Evolutionary conservation across 2,797 vertebrate genomes (phyloP), one percentile per base, ranked within the genome.

Genomic region (Rhabdophis nuchalis): DNA sequence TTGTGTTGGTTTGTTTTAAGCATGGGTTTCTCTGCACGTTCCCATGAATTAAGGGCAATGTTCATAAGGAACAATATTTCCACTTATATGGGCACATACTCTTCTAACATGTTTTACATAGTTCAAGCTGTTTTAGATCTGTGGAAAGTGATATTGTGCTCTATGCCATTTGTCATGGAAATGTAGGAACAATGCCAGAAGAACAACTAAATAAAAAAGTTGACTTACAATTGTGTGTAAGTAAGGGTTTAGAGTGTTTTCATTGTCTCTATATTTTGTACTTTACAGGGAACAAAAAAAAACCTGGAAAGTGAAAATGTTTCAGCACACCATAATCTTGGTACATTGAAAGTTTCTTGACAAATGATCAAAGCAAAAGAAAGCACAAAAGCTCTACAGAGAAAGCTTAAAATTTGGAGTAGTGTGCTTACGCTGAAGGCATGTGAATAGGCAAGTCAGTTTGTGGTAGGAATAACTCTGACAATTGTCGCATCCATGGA

Each of bases 311-410:
- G 92, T 93, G 95, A 90, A 96, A 96, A 95, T 94, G 94, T 94
- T 93, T 94, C 95, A 96, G 96, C 93, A 92, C 93, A 94, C 92
- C 91, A 92, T 94, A 96, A 94, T 95, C 91, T 95, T 50, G n/a
- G 91, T 89, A 89, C 92, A 95, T 94, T 53, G 96, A 97, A 97
- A 93, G 91, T 93, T 95, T 94, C 91, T 95, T 97, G 96, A 96
- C 96, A 94, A 85, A 94, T 77, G 95, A 97, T 98, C 96, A 98
- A 97, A 97, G 96, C 90, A 32, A 61, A 72, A 82, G 36, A 54
- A 87, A 93, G 92, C 95, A 97, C 95, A 96, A 97, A 97, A 97
- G 96, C 93, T 95, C 56, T 25, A 27, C 64, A 97, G 96, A 96
- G 96, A 97, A 96, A 90, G 68, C 92, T 96, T 95, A 95, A 95